Percentiles rank a stretch among this genome's conserved stretches.
Evolutionary conservation across 2,113 vertebrate species (phyloP).

Genomic region (Oncorhynchus masou): DNA sequence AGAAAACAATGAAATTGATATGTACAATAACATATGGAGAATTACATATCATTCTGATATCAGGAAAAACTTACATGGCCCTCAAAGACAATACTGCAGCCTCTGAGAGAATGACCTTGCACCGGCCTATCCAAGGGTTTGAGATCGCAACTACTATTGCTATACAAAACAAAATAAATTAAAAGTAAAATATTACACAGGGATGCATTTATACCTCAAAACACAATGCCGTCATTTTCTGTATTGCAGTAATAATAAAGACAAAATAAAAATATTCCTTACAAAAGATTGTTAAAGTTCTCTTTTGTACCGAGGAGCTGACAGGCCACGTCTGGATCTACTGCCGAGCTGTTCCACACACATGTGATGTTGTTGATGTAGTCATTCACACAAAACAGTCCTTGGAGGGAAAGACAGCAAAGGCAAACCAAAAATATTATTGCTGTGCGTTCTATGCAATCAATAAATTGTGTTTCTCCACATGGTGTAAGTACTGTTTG

Average conservation of each 20-base stretch:
- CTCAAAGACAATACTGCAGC: slow-evolving; percentile 62
- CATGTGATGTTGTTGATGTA: slow-evolving; percentile 59
- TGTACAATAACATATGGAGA: no score
- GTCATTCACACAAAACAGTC: slow-evolving; percentile 64
- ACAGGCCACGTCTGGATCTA: slow-evolving; percentile 32
- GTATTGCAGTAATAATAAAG: neutral
- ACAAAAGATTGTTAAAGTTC: neutral
- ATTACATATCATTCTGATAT: neutral
- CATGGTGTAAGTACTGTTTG: neutral
- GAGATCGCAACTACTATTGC: slow-evolving; percentile 51
- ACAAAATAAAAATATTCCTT: neutral
- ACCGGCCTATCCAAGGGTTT: neutral
- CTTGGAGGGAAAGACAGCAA: slow-evolving; percentile 27
- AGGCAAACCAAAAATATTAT: neutral
- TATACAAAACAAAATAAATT: slow-evolving; percentile 1
- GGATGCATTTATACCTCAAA: neutral
- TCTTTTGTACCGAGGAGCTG: slow-evolving; percentile 11
- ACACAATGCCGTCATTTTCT: neutral
- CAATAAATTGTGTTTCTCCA: neutral
- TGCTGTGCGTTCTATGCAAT: no score
- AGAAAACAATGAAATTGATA: neutral
- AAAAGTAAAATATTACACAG: neutral
- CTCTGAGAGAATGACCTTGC: slow-evolving; percentile 1
- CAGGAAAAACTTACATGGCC: slow-evolving; percentile 32
- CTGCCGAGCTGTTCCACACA: slow-evolving; percentile 24